phyloP scores from a whole-genome alignment of 2,888 invertebrate species.

The Stenichneumon culpator region DNA sequence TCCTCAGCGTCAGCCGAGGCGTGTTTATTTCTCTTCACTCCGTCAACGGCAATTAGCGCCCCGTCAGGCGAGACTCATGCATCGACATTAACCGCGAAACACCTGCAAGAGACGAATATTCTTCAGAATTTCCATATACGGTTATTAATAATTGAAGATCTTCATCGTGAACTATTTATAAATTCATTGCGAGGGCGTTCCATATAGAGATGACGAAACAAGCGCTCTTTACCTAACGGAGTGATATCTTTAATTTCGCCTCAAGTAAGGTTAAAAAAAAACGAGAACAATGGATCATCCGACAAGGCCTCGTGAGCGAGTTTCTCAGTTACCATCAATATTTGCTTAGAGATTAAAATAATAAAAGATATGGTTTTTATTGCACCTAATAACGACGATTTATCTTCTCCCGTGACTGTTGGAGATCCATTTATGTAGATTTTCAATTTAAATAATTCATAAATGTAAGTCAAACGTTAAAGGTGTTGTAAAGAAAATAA shows the following conservation, averaged over 20 bases:
- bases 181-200: slow-evolving; percentile 11
- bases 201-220: slow-evolving; percentile 46
- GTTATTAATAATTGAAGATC: slow-evolving; percentile 36
- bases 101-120: not conserved
- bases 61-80: slow-evolving; percentile 17
- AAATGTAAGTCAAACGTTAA: too few species aligned
- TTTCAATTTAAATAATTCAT: too few species aligned
- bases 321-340: not conserved
- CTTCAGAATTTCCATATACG: slow-evolving; percentile 44
- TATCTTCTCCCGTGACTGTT: too few species aligned
- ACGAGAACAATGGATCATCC: not conserved
- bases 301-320: not conserved
- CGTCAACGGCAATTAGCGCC: slow-evolving; percentile 54
- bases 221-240: slow-evolving; percentile 4
- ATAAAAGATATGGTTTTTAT: too few species aligned
- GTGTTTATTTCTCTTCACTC: slow-evolving; percentile 23
- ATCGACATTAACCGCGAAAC: not conserved
- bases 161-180: slow-evolving; percentile 40
- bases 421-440: too few species aligned
- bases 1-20: slow-evolving; percentile 32
- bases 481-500: too few species aligned
- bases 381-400: too few species aligned
- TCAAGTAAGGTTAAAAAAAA: not conserved
- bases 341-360: too few species aligned
- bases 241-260: not conserved